Evolutionary conservation across 2,797 vertebrate species (phyloP).

Genomic region (Hipposideros larvatus): DNA sequence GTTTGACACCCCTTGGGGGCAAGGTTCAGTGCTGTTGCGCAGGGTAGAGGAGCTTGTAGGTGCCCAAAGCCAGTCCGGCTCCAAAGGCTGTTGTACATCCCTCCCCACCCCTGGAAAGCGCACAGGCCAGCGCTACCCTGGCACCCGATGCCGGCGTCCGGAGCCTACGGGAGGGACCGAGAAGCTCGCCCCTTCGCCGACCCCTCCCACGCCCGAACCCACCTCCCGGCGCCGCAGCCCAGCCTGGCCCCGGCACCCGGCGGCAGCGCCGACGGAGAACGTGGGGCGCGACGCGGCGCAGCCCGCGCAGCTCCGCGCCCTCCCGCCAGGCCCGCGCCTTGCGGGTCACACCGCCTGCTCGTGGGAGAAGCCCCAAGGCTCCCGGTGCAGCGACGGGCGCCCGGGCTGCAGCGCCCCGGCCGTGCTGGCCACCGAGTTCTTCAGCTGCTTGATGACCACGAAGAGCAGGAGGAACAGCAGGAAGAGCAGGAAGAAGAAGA

Average conservation of each 20-base stretch:
- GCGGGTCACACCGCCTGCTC: constrained; percentile 87
- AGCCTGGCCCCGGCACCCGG: background rate
- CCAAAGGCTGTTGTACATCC: background rate
- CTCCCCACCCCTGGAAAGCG: background rate
- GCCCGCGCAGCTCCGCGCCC: background rate
- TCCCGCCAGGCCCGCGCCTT: background rate
- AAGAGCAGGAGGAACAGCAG: constrained; percentile 93
- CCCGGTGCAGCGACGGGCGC: constrained; percentile 89
- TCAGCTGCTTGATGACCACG: constrained; percentile 94
- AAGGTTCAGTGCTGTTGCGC: background rate
- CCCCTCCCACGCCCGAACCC: background rate
- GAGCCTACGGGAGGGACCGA: too few species aligned
- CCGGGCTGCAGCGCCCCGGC: constrained; percentile 86
- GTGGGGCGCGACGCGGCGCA: background rate
- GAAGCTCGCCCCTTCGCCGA: background rate
- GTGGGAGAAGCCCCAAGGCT: constrained; percentile 88
- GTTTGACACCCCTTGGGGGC: background rate
- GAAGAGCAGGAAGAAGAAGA: constrained; percentile 90
- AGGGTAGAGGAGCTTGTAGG: background rate
- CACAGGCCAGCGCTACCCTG: too few species aligned
- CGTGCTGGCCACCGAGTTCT: constrained; percentile 91
- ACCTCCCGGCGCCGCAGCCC: background rate
- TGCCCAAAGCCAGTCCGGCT: background rate
- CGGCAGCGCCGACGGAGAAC: background rate
- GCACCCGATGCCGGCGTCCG: background rate